These are phyloP conservation scores for Percina caprodes DNA, from an alignment of 2,113 vertebrate genomes.

Conservation along the genomic window DNA sequence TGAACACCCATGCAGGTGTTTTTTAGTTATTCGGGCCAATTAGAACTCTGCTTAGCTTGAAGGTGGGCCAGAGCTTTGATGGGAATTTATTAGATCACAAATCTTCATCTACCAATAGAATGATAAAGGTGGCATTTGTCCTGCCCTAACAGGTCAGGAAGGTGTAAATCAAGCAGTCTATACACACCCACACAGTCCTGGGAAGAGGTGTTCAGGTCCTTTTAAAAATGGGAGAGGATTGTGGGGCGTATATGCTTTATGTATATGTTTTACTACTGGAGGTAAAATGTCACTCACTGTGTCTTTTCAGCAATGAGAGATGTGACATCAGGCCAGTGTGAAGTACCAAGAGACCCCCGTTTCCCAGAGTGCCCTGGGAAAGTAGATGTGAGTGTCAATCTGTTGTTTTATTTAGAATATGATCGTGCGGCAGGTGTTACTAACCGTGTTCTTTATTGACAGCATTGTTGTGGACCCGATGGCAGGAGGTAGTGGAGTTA, in stretches of 20 bases:
- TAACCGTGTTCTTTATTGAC: neutral
- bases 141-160: no score
- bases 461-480: neutral
- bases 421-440: neutral
- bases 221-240: neutral
- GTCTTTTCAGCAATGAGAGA: conserved; percentile 81
- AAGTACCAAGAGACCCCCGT: conserved; percentile 92
- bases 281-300: conserved; percentile 7
- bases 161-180: no score
- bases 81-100: no score
- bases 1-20: no score
- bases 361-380: conserved; percentile 95
- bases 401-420: neutral
- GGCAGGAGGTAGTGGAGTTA: neutral
- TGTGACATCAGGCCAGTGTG: conserved; percentile 90
- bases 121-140: no score
- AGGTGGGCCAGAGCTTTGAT: no score
- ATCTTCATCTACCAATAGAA: no score
- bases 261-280: neutral
- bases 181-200: no score
- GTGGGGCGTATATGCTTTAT: neutral
- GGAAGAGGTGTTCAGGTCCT: no score
- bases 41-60: no score
- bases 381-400: conserved; percentile 90
- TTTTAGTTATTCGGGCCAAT: no score